A percentile compares a stretch with the other conserved stretches of the same genome.
These are phyloP conservation scores for Calyptomena viridis DNA, from an alignment of 2,113 vertebrate species.

Conservation along the genomic window DNA sequence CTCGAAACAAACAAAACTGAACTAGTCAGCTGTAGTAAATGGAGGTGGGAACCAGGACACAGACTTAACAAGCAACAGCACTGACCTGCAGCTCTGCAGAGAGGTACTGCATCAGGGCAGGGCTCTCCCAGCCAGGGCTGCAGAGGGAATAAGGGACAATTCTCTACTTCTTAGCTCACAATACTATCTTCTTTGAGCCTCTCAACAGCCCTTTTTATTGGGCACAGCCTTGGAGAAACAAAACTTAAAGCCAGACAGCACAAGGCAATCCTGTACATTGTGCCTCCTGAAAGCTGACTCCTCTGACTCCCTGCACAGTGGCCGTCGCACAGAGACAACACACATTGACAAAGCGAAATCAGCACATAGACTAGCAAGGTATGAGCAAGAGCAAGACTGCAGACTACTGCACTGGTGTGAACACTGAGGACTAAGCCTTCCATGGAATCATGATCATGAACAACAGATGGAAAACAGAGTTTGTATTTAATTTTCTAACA, in stretches of 20 bases:
- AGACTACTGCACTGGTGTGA: background rate
- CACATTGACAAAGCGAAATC: background rate
- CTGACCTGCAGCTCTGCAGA: background rate
- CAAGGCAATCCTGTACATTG: background rate
- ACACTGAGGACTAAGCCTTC: background rate
- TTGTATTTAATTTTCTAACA: background rate
- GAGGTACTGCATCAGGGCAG: background rate
- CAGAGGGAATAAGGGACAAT: background rate
- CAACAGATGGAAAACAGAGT: background rate
- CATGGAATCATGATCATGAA: background rate
- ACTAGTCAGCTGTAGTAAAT: background rate
- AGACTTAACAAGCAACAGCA: background rate
- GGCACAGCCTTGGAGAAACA: background rate
- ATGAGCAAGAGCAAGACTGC: background rate
- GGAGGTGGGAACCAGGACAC: background rate
- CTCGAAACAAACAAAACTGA: background rate
- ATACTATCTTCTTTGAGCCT: background rate
- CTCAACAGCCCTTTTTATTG: background rate
- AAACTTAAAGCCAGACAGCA: background rate
- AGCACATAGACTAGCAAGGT: background rate
- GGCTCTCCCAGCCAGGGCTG: background rate
- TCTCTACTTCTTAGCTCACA: background rate
- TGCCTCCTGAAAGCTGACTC: background rate
- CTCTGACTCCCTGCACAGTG: background rate
- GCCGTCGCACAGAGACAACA: background rate